Evolutionary conservation across 2,797 vertebrate genomes (phyloP).

Genomic region (Gallinago nigripennis): DNA sequence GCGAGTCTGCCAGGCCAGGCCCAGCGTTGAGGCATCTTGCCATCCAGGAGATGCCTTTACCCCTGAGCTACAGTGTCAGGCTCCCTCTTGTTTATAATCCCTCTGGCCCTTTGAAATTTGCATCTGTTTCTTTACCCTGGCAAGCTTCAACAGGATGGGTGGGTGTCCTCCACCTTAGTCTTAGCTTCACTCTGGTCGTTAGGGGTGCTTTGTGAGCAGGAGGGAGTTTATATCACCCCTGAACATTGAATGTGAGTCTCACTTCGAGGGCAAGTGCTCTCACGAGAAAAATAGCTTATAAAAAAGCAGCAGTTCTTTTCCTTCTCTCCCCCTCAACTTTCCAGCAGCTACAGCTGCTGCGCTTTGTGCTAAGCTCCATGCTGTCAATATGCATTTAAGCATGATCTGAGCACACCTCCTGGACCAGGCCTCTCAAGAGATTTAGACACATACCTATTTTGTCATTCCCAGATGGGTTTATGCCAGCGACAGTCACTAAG

Average conservation of each 20-base stretch:
- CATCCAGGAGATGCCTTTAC: conserved; percentile 39
- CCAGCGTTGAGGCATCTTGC: background rate
- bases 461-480: background rate
- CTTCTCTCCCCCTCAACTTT: background rate
- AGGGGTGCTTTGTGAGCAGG: background rate
- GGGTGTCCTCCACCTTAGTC: conserved; percentile 47
- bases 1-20: conserved; percentile 12
- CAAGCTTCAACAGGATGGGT: conserved; percentile 48
- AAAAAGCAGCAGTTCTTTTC: conserved; percentile 3
- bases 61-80: conserved; percentile 11
- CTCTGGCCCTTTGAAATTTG: conserved; percentile 50
- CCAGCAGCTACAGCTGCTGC: background rate
- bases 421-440: conserved; percentile 13
- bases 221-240: background rate
- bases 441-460: background rate
- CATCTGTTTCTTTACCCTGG: conserved; percentile 37
- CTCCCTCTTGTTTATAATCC: conserved; percentile 47
- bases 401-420: conserved; percentile 22
- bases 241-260: background rate
- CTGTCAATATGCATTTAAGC: conserved; percentile 42
- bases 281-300: conserved; percentile 21
- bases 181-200: conserved; percentile 24
- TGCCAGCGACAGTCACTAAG: background rate
- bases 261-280: conserved; percentile 29
- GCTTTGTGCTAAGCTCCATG: background rate